These are phyloP conservation scores for Chrysomallon squamiferum DNA, from an alignment of 1,140 invertebrate genomes.

Conservation along the genomic window DNA sequence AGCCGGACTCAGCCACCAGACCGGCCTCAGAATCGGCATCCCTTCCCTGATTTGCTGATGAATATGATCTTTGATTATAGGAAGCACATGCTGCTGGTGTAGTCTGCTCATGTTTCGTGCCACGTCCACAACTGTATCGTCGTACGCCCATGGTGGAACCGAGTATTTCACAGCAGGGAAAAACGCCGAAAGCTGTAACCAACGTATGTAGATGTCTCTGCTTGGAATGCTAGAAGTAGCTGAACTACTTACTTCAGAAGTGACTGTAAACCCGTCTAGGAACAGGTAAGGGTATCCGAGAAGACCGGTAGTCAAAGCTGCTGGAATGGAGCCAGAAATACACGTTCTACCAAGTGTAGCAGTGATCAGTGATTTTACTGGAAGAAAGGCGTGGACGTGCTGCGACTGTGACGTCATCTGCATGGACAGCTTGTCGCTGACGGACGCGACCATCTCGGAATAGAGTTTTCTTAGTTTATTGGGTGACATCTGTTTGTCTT, in stretches of 20 bases:
- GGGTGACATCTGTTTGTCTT: slow-evolving; percentile 24
- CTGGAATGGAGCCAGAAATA: slow-evolving; percentile 72
- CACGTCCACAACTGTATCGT: slow-evolving; percentile 72
- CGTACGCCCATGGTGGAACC: slow-evolving; percentile 85
- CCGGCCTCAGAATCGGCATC: slow-evolving; percentile 73
- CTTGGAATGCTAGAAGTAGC: slow-evolving; percentile 64
- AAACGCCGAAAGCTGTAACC: slow-evolving; percentile 86
- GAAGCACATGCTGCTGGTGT: slow-evolving; percentile 72
- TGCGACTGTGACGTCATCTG: slow-evolving; percentile 44
- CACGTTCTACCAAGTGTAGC: slow-evolving; percentile 13
- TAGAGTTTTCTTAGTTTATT: slow-evolving; percentile 28
- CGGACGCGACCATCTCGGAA: slow-evolving; percentile 26
- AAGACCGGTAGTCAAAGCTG: slow-evolving; percentile 80
- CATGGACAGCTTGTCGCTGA: slow-evolving; percentile 26
- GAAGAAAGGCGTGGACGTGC: slow-evolving; percentile 30
- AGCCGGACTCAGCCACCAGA: slow-evolving; percentile 89
- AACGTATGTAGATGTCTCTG: slow-evolving; percentile 87
- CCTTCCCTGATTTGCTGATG: slow-evolving; percentile 74
- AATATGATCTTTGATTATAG: slow-evolving; percentile 66
- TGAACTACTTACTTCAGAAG: background rate
- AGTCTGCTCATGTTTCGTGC: slow-evolving; percentile 72
- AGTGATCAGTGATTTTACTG: slow-evolving; percentile 18
- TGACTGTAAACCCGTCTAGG: slow-evolving; percentile 66
- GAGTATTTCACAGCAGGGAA: slow-evolving; percentile 89
- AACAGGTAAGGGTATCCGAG: slow-evolving; percentile 85